Conservation (phyloP, 1,140 invertebrate species). For the Apocrypta bakeri region DNA sequence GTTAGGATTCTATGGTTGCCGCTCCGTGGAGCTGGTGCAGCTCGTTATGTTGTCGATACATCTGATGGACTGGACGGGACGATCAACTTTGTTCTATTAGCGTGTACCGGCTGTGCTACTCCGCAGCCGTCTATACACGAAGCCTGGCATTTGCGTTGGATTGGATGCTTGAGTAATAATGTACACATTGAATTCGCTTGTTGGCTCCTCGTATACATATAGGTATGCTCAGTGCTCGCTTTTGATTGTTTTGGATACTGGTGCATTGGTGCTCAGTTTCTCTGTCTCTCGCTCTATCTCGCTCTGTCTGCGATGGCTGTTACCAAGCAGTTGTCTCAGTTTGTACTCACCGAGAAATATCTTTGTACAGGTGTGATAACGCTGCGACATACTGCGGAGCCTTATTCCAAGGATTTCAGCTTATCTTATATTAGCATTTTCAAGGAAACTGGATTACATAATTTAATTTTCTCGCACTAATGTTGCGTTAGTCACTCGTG, state of each 20-base stretch:
- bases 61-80: constrained; percentile 8
- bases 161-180: constrained; percentile 14
- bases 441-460: background rate
- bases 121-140: background rate
- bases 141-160: constrained; percentile 4
- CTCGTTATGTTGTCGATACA: constrained; percentile 27
- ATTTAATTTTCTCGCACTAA: background rate
- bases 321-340: background rate
- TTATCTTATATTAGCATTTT: too few relatives aligned
- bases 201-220: background rate
- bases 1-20: background rate
- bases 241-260: background rate
- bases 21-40: background rate
- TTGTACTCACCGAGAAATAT: background rate
- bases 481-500: too few relatives aligned
- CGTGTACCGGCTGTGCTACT: background rate
- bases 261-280: background rate
- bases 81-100: constrained; percentile 38
- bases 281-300: too few relatives aligned
- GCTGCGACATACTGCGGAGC: background rate
- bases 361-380: background rate
- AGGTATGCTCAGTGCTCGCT: background rate
- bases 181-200: background rate
- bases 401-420: too few relatives aligned
- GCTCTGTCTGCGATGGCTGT: background rate